Percentiles rank a stretch among this genome's conserved stretches.
Conservation (phyloP, 2,888 invertebrate species). For the Hyalella azteca region DNA sequence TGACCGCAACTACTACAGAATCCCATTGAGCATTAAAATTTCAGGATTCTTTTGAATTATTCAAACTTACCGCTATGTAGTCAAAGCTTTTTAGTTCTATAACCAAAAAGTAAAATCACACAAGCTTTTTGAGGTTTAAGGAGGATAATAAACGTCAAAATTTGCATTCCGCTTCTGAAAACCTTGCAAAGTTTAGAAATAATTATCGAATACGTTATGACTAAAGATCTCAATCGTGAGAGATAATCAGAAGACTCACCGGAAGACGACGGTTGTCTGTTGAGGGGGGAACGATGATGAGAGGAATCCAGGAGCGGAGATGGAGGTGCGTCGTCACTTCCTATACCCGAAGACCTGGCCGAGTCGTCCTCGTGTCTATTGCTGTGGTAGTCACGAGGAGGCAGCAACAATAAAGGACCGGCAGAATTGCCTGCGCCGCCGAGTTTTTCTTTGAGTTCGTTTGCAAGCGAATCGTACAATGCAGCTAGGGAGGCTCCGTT, state of each 20-base stretch:
- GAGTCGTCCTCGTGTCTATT: slow-evolving; percentile 77
- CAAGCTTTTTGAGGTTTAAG: too few species aligned
- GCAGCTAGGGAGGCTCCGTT: slow-evolving; percentile 66
- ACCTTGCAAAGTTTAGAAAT: too few species aligned
- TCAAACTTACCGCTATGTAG: too few species aligned
- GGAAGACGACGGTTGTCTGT: slow-evolving; percentile 41
- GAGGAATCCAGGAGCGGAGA: slow-evolving; percentile 63
- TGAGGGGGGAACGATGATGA: slow-evolving; percentile 59
- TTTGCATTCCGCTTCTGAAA: too few species aligned
- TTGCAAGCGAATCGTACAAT: slow-evolving; percentile 88
- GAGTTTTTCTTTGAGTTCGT: slow-evolving; percentile 83
- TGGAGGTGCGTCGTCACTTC: slow-evolving; percentile 81
- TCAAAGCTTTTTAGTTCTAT: too few species aligned
- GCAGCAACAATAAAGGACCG: slow-evolving; percentile 78
- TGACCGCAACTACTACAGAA: too few species aligned
- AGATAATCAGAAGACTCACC: slow-evolving; percentile 8
- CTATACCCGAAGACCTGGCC: slow-evolving; percentile 85
- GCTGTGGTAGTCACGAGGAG: slow-evolving; percentile 82
- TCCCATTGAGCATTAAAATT: too few species aligned
- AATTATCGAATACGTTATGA: too few species aligned
- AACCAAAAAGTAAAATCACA: too few species aligned
- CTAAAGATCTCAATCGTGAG: too few species aligned
- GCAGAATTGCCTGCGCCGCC: slow-evolving; percentile 60
- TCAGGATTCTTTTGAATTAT: too few species aligned
- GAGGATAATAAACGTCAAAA: too few species aligned